Conservation (phyloP, 2,888 invertebrate species). For the Philopedon plagiatum region DNA sequence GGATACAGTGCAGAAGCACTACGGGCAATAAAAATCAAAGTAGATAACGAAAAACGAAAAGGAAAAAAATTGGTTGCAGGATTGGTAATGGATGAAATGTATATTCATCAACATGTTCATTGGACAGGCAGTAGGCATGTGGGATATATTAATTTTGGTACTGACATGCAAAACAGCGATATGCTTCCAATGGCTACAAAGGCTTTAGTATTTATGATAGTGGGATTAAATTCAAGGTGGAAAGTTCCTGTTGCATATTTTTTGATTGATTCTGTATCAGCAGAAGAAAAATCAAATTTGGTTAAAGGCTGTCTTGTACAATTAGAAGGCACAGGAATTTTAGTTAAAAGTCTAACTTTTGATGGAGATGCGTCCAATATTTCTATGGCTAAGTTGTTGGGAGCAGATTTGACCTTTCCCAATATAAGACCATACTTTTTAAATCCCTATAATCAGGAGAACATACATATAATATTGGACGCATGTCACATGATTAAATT, state of each 20-base stretch:
- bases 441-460: slow-evolving; percentile 21
- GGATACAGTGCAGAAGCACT: slow-evolving; percentile 52
- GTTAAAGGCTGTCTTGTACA: slow-evolving; percentile 27
- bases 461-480: slow-evolving; percentile 42
- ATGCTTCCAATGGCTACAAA: slow-evolving; percentile 17
- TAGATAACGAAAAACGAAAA: slow-evolving; percentile 4
- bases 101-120: slow-evolving; percentile 47
- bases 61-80: slow-evolving; percentile 21
- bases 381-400: slow-evolving; percentile 43
- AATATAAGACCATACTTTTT: slow-evolving; percentile 34
- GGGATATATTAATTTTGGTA: slow-evolving; percentile 24
- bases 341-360: slow-evolving; percentile 49
- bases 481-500: slow-evolving; percentile 57
- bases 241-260: slow-evolving; percentile 26
- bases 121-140: slow-evolving; percentile 38
- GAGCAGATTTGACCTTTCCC: slow-evolving; percentile 30
- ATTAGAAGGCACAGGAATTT: slow-evolving; percentile 31
- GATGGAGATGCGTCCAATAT: slow-evolving; percentile 48
- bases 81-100: slow-evolving; percentile 52
- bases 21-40: slow-evolving; percentile 43
- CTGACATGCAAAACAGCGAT: not conserved
- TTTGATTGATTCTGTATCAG: slow-evolving; percentile 21
- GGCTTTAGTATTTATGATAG: slow-evolving; percentile 12
- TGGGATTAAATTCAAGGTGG: slow-evolving; percentile 8
- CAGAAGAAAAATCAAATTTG: slow-evolving; percentile 30